Conservation (phyloP, 2,113 vertebrate species). For the Phrynocephalus versicolor region DNA sequence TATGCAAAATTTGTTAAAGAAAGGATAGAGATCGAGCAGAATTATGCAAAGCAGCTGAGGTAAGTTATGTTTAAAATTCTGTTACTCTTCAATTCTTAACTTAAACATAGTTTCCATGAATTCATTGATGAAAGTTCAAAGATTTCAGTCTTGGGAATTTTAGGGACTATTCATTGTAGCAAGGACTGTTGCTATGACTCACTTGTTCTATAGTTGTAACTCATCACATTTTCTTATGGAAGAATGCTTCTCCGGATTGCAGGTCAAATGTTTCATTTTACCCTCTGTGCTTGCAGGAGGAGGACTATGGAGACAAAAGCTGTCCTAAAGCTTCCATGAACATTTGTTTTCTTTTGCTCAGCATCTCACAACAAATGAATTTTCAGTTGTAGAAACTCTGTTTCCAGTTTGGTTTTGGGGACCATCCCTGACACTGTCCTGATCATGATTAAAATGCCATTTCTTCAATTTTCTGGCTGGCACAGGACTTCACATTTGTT, state of each 20-base stretch:
- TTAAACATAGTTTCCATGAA: not conserved
- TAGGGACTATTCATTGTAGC: too few relatives aligned
- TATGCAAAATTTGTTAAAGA: constrained; percentile 99
- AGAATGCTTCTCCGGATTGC: constrained; percentile 3
- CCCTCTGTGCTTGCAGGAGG: not conserved
- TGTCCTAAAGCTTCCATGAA: not conserved
- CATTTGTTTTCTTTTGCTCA: not conserved
- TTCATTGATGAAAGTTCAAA: not conserved
- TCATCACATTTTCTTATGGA: not conserved
- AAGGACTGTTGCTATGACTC: not conserved
- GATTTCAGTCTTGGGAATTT: not conserved
- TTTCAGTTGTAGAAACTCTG: not conserved
- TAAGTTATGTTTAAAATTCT: constrained; percentile 67
- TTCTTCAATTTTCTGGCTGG: not conserved
- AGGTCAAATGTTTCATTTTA: not conserved
- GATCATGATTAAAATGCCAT: not conserved
- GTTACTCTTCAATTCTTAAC: not conserved
- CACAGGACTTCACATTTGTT: not conserved
- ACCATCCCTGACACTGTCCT: not conserved
- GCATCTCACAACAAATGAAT: not conserved
- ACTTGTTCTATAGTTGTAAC: not conserved
- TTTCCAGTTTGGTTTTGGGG: not conserved
- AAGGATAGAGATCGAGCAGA: constrained; percentile 96
- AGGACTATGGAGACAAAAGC: not conserved
- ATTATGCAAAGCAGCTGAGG: constrained; percentile 97